These are phyloP conservation scores for Rhinichthys osculus DNA, from an alignment of 2,797 vertebrate species.

Conservation along the genomic window DNA sequence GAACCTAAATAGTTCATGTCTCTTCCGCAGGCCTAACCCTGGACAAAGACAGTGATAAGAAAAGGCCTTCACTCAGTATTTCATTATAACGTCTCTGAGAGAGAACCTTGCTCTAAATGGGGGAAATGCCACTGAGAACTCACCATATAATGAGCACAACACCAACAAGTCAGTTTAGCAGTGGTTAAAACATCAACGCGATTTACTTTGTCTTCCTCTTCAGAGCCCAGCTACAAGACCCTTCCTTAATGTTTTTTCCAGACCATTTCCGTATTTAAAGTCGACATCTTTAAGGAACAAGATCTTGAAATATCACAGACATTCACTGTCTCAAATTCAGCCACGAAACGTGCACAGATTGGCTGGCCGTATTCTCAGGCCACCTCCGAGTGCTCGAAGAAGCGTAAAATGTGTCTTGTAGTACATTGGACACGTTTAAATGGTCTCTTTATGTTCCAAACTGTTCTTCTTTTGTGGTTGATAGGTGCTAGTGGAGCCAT, in stretches of 20 bases:
- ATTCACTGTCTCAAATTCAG: background rate
- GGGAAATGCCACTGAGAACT: background rate
- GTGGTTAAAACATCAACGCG: conserved; percentile 1
- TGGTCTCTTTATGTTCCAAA: conserved; percentile 40
- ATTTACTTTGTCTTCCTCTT: background rate
- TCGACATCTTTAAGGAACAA: background rate
- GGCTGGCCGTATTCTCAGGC: background rate
- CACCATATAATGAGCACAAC: background rate
- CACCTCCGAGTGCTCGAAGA: background rate
- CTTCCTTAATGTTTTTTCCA: background rate
- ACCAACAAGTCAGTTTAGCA: conserved; percentile 1
- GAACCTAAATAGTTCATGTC: background rate
- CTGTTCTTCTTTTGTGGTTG: conserved; percentile 50
- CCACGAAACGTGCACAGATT: background rate
- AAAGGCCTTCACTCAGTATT: background rate
- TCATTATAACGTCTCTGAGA: background rate
- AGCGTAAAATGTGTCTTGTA: background rate
- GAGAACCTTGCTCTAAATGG: conserved; percentile 1
- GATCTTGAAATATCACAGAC: background rate
- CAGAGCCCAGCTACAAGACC: background rate
- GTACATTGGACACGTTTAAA: background rate
- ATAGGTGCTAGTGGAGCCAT: conserved; percentile 73
- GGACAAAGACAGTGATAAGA: background rate
- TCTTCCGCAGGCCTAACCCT: background rate
- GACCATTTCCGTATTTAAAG: background rate